These are phyloP conservation scores for Xylota sylvarum DNA, from an alignment of 2,888 invertebrate species.

Conservation along the genomic window DNA sequence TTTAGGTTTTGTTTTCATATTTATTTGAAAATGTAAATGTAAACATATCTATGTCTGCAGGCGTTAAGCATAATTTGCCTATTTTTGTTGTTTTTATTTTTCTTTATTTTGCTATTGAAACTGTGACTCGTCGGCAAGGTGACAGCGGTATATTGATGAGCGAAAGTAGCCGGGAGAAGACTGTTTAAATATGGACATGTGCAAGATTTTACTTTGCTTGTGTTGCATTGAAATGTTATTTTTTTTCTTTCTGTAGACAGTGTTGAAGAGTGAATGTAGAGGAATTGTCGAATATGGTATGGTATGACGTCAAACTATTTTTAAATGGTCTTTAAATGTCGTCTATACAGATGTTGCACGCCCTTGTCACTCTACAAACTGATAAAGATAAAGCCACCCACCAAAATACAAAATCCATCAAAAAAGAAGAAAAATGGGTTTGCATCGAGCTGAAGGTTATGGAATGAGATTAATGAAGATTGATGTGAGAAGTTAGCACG, in stretches of 20 bases:
- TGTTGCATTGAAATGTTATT: too few species aligned
- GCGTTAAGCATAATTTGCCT: neutral
- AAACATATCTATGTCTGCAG: neutral
- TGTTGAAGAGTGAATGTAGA: neutral
- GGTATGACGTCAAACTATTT: neutral
- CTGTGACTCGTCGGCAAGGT: neutral
- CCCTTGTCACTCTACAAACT: too few species aligned
- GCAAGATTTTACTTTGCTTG: too few species aligned
- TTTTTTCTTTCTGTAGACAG: too few species aligned
- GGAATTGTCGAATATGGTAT: neutral
- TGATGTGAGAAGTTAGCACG: neutral
- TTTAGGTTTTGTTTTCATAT: conserved; percentile 9
- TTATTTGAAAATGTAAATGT: conserved; percentile 39
- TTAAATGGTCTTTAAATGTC: neutral
- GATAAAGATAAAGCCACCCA: neutral
- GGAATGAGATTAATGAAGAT: neutral
- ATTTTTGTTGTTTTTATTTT: neutral
- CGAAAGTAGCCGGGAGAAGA: neutral
- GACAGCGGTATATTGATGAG: neutral
- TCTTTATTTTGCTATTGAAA: neutral
- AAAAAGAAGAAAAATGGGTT: too few species aligned
- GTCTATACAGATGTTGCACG: neutral
- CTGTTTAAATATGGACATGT: neutral
- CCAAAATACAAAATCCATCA: neutral
- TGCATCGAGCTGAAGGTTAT: neutral